Evolutionary conservation across 2,113 vertebrate species (phyloP).

Genomic region (Zosterops japonicus): DNA sequence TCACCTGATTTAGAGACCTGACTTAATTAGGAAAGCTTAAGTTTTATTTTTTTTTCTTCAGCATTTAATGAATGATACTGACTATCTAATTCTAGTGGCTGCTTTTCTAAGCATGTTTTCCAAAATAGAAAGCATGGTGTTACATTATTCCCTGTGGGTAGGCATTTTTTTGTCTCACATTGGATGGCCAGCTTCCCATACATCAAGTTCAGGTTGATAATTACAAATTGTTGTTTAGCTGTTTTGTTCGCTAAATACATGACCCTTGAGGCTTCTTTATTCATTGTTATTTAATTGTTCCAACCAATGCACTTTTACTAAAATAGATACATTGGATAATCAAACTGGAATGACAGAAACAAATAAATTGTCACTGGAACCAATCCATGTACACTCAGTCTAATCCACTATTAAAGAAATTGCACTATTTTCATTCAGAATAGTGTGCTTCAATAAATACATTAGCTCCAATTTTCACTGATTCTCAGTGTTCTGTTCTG

Average conservation of each 20-base stretch:
- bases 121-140: not conserved
- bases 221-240: constrained; percentile 20
- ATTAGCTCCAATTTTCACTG: constrained; percentile 14
- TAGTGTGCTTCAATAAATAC: constrained; percentile 24
- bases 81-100: not conserved
- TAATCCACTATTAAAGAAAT: constrained; percentile 48
- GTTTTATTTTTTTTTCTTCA: not conserved
- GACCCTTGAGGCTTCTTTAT: constrained; percentile 22
- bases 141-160: not conserved
- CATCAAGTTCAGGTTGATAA: constrained; percentile 3
- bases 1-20: not conserved
- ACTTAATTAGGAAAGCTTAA: not conserved
- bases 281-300: constrained; percentile 56
- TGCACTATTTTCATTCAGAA: constrained; percentile 50
- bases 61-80: not conserved
- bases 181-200: not conserved
- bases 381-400: constrained; percentile 4
- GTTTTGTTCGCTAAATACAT: constrained; percentile 35
- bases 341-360: constrained; percentile 22
- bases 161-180: not conserved
- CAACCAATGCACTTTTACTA: constrained; percentile 16
- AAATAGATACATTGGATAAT: constrained; percentile 41
- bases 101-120: not conserved
- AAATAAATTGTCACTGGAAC: constrained; percentile 34
- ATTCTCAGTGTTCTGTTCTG: constrained; percentile 32